A percentile compares a stretch with the other conserved stretches of the same genome.
Conservation (phyloP, 2,888 invertebrate species). For the Catocala fraxini region DNA sequence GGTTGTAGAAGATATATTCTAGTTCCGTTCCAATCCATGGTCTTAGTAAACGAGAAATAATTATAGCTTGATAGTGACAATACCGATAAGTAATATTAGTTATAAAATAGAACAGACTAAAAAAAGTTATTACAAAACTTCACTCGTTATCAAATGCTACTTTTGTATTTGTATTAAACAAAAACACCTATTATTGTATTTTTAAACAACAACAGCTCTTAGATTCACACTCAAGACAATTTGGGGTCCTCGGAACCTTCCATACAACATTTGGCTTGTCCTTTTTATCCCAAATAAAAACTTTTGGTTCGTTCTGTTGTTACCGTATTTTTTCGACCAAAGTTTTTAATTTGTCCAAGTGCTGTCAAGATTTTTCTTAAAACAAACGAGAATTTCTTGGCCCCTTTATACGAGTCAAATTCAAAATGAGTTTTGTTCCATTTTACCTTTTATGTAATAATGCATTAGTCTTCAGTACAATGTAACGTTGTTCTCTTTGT, state of each 20-base stretch:
- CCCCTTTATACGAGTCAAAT: constrained; percentile 45
- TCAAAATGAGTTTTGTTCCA: constrained; percentile 49
- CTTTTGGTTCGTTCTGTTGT: constrained; percentile 37
- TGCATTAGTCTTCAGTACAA: constrained; percentile 45
- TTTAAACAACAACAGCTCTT: constrained; percentile 19
- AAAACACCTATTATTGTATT: constrained; percentile 7
- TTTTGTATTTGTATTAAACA: neutral
- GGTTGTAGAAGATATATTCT: no score
- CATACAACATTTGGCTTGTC: constrained; percentile 49
- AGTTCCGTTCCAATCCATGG: no score
- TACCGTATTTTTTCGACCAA: constrained; percentile 38
- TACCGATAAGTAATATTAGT: no score
- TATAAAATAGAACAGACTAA: neutral
- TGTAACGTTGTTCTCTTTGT: constrained; percentile 40
- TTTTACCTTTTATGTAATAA: constrained; percentile 49
- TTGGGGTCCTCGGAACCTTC: constrained; percentile 43
- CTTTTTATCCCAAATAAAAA: constrained; percentile 43
- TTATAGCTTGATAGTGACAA: no score
- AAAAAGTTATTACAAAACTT: no score
- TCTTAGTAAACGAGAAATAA: no score
- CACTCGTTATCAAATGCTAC: no score
- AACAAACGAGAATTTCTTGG: constrained; percentile 46
- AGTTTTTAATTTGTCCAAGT: constrained; percentile 55
- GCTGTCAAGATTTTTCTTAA: constrained; percentile 53
- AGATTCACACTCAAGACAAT: constrained; percentile 47